These are phyloP conservation scores for Cotesia chilonis DNA, from an alignment of 1,140 invertebrate species.

Conservation along the genomic window DNA sequence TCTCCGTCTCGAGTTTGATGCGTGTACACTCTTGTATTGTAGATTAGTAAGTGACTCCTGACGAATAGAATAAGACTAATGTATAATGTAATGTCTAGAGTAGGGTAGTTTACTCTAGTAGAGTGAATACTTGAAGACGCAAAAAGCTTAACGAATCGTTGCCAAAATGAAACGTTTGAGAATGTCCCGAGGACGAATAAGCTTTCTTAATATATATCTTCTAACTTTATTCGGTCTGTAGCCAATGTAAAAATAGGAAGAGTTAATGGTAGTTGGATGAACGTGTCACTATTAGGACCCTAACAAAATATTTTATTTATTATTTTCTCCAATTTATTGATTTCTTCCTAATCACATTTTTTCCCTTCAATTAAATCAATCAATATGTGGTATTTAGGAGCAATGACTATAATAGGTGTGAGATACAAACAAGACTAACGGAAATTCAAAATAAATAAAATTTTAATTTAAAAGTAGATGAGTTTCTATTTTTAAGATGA, in stretches of 20 bases:
- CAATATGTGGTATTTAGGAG: no score
- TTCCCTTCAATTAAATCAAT: no score
- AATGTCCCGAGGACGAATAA: slow-evolving; percentile 53
- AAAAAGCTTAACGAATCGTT: slow-evolving; percentile 55
- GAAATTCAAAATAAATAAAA: not conserved
- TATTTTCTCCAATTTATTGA: no score
- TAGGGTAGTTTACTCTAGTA: slow-evolving; percentile 20
- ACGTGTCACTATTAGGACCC: no score
- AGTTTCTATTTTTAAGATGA: slow-evolving; percentile 30
- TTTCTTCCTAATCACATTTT: no score
- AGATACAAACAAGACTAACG: not conserved
- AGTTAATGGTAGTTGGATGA: slow-evolving; percentile 9
- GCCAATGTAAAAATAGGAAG: slow-evolving; percentile 36
- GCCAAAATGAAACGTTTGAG: slow-evolving; percentile 54
- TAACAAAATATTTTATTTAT: no score
- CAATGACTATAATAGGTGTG: not conserved
- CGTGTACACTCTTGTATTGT: slow-evolving; percentile 36
- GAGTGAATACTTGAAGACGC: slow-evolving; percentile 42
- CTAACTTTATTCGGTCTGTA: slow-evolving; percentile 14
- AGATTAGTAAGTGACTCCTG: slow-evolving; percentile 42
- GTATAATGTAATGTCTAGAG: no score
- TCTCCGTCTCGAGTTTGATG: not conserved
- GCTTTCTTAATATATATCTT: slow-evolving; percentile 37
- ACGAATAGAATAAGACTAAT: no score
- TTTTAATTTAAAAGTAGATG: slow-evolving; percentile 9